Evolutionary conservation across 2,888 invertebrate species (phyloP).

Genomic region (Gibbula magus): DNA sequence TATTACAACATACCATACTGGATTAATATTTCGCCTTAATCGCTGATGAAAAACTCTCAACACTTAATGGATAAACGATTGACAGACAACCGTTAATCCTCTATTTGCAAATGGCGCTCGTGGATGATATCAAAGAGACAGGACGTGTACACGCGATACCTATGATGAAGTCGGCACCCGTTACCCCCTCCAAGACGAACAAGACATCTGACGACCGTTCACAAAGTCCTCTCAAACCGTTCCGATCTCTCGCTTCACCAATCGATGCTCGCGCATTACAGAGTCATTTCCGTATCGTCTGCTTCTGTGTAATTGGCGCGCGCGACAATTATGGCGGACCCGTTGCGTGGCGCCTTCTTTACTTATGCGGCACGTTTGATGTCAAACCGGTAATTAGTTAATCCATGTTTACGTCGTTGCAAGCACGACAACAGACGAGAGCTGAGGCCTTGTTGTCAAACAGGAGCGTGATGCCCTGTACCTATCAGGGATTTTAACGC

Average conservation of each 20-base stretch:
- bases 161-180: no score
- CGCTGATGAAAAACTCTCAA: no score
- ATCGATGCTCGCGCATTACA: conserved; percentile 14
- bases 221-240: background rate
- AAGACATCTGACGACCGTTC: background rate
- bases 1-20: no score
- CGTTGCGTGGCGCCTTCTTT: conserved; percentile 14
- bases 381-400: conserved; percentile 20
- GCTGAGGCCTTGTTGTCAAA: conserved; percentile 13
- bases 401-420: conserved; percentile 17
- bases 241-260: background rate
- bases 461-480: background rate
- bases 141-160: no score
- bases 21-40: no score
- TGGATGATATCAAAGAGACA: no score
- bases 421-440: background rate
- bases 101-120: no score
- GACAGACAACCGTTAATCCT: no score
- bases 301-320: conserved; percentile 22
- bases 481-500: conserved; percentile 11
- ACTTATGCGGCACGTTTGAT: conserved; percentile 23
- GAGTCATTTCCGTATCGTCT: conserved; percentile 21
- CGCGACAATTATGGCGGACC: conserved; percentile 19
- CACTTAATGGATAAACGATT: no score
- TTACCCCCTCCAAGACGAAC: background rate